Evolutionary conservation across 2,797 vertebrate species (phyloP), one percentile per base, ranked within the genome.

Genomic region (Hypotaenidia philippensis): DNA sequence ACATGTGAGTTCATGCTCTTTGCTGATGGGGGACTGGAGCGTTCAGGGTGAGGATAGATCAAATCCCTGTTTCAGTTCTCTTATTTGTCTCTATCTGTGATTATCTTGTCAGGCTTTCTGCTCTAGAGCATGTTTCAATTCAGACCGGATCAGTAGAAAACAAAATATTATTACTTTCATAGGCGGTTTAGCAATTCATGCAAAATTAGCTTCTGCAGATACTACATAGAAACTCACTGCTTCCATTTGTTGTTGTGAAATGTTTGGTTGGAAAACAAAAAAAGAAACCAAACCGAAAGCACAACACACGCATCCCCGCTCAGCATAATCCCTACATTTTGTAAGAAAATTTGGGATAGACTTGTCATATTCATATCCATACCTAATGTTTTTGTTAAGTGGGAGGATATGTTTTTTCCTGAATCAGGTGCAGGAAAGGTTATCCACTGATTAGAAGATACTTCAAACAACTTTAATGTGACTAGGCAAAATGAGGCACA

Each of bases 241-340:
- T 71, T 15, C 41, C 66, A 15, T 29, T 31, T 79, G 45, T 76
- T 74, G 11, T 57, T 64, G 31, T 10, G 27, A 40, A 70, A 29
- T 1, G 0, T 81, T 82, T 66, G 11, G 3, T 45, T 85, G 25
- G 10, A 84, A 87, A 76, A 27, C 5, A 19, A 81, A 87, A 66
- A 34, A 44, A 34, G 1, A 40, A 75, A 44, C 1, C 1, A 57
- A 63, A 27, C 9, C 0, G 34, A 34, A 61, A 53, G 17, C 31
- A 0, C 13, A 49, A 4, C 10, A 38, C 6, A 4, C 17, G 2
- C 6, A 47, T 47, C 45, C 0, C 2, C 5, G 1, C 27, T n/a
- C 6, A 63, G 13, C 10, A 9, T 87, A 52, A 64, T 56, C 19
- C 4, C 15, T 21, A 17, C 3, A 8, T 75, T 85, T 84, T 36